A percentile compares a stretch with the other conserved stretches of the same genome.
phyloP scores from a whole-genome alignment of 2,113 vertebrate genomes.

The Sander lucioperca region DNA sequence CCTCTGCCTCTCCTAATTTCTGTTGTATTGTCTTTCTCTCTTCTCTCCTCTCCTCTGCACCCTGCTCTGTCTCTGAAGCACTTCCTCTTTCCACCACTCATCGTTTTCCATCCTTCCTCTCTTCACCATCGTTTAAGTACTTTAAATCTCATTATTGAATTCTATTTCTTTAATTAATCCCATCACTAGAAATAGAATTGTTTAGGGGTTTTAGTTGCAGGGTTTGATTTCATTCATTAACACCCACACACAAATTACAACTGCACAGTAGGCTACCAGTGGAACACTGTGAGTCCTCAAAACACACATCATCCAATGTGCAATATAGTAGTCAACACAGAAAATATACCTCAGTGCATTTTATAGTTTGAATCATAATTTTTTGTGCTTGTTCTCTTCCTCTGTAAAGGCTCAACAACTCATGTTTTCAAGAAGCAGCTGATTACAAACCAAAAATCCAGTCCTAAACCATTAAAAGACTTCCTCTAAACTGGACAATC shows the following conservation, averaged over 20 bases:
- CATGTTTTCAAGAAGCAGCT: not conserved
- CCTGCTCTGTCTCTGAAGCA: not conserved
- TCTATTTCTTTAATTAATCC: constrained; percentile 46
- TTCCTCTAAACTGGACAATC: constrained; percentile 6
- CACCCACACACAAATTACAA: constrained; percentile 11
- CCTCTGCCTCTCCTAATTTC: not conserved
- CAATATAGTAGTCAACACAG: not conserved
- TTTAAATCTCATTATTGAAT: constrained; percentile 25
- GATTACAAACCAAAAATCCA: not conserved
- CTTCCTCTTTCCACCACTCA: constrained; percentile 3
- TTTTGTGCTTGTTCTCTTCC: not conserved
- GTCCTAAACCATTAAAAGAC: constrained; percentile 2
- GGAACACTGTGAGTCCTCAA: not conserved
- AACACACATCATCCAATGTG: not conserved
- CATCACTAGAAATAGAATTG: constrained; percentile 28
- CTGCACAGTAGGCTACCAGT: not conserved
- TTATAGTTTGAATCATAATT: constrained; percentile 1
- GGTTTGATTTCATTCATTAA: constrained; percentile 31
- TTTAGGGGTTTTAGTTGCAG: not conserved
- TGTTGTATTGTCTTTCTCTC: not conserved
- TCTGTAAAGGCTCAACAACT: not conserved
- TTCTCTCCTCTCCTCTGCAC: not conserved
- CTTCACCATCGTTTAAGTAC: not conserved
- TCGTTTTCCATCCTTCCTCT: not conserved
- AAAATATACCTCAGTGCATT: not conserved